These are phyloP conservation scores for Cephalotes varians DNA, from an alignment of 2,888 invertebrate species.

Conservation along the genomic window DNA sequence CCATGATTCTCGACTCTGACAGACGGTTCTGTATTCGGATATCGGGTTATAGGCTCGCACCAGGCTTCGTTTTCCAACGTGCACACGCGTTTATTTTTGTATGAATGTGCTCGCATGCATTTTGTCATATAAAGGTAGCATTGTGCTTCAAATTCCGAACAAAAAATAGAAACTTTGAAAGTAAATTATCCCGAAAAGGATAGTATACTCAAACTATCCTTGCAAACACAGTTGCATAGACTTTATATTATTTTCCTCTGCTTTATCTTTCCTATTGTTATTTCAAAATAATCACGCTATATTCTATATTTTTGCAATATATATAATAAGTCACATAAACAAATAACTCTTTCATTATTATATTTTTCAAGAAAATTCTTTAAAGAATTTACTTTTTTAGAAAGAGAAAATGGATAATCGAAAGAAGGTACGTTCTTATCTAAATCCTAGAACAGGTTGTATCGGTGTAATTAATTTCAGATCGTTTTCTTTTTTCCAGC, in stretches of 20 bases:
- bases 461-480: conserved; percentile 7
- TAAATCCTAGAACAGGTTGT: neutral
- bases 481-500: neutral
- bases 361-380: neutral
- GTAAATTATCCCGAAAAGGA: neutral
- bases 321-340: neutral
- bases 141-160: conserved; percentile 50
- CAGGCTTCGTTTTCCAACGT: conserved; percentile 42
- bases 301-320: neutral
- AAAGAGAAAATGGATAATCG: neutral
- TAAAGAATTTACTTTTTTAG: neutral
- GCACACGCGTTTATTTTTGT: conserved; percentile 28
- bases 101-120: conserved; percentile 42
- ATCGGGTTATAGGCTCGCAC: conserved; percentile 60
- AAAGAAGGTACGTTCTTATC: neutral
- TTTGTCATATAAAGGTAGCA: conserved; percentile 58
- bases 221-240: neutral
- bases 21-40: conserved; percentile 69
- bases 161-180: conserved; percentile 10
- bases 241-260: neutral
- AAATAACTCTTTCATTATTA: neutral
- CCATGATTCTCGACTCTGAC: conserved; percentile 64
- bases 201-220: neutral
- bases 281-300: neutral
- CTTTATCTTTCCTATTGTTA: neutral